Percentiles rank a stretch among this genome's conserved stretches.
These are phyloP conservation scores for Dioctria rufipes DNA, from an alignment of 2,888 invertebrate species.

Conservation along the genomic window DNA sequence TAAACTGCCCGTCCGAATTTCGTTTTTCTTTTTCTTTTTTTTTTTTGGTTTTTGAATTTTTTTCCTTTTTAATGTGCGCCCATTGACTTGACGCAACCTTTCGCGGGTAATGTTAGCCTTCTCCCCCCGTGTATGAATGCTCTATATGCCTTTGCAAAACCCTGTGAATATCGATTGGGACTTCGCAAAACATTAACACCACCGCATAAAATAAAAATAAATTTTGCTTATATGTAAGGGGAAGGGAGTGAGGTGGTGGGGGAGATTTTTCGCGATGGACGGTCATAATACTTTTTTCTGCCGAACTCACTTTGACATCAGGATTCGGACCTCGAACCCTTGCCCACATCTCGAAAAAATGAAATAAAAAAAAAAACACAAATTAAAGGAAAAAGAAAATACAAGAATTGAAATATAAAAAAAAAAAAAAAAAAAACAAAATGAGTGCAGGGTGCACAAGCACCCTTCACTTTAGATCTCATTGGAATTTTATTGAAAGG, in stretches of 20 bases:
- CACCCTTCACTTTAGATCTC: conserved; percentile 1
- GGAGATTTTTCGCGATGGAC: conserved; percentile 32
- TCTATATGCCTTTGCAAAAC: background rate
- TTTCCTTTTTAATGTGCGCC: conserved; percentile 56
- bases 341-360: conserved; percentile 28
- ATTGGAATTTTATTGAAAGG: conserved; percentile 45
- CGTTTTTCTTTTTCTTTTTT: conserved; percentile 41
- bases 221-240: conserved; percentile 44
- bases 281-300: background rate
- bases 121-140: background rate
- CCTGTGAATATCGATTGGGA: conserved; percentile 55
- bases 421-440: background rate
- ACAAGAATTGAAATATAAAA: conserved; percentile 35
- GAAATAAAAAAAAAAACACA: background rate
- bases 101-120: conserved; percentile 54
- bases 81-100: conserved; percentile 59
- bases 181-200: conserved; percentile 58
- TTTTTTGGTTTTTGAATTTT: background rate
- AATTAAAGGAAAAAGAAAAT: background rate
- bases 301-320: conserved; percentile 9
- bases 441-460: conserved; percentile 34
- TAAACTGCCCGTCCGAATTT: conserved; percentile 56
- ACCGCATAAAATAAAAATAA: conserved; percentile 59
- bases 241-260: background rate
- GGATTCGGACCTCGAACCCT: conserved; percentile 16